Percentiles rank a stretch among this genome's conserved stretches.
phyloP scores from a whole-genome alignment of 2,113 vertebrate species.

The Budorcas taxicolor region DNA sequence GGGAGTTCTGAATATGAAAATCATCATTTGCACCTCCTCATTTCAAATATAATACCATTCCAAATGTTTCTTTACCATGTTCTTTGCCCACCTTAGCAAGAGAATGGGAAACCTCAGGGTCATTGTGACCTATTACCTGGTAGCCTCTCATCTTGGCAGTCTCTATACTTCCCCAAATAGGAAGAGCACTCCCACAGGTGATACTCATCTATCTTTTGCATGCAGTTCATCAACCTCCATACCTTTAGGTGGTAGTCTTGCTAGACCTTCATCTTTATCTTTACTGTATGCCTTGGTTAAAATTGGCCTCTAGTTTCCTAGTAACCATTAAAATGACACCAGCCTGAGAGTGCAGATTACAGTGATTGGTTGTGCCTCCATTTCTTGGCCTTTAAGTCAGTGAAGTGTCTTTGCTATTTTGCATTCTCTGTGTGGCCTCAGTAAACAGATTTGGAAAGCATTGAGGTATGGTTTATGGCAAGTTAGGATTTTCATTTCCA shows the following conservation, averaged over 20 bases:
- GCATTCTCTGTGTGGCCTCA: slow-evolving; percentile 12
- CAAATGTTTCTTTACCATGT: background rate
- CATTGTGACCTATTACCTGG: slow-evolving; percentile 39
- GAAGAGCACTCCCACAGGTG: background rate
- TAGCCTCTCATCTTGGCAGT: slow-evolving; percentile 54
- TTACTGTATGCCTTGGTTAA: background rate
- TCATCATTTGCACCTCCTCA: slow-evolving; percentile 26
- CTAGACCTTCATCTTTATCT: slow-evolving; percentile 20
- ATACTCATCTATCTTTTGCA: slow-evolving; percentile 28
- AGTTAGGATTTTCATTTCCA: background rate
- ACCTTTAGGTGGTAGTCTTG: slow-evolving; percentile 19
- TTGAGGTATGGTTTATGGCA: background rate
- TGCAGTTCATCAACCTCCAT: background rate
- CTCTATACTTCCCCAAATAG: background rate
- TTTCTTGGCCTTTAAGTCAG: background rate
- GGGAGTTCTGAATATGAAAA: slow-evolving; percentile 21
- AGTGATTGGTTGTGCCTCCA: background rate
- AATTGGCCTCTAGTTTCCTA: background rate
- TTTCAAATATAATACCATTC: slow-evolving; percentile 35
- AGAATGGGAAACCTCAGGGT: slow-evolving; percentile 30
- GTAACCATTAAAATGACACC: background rate
- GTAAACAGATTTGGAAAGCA: background rate
- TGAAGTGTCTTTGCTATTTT: background rate
- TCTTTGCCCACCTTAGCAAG: slow-evolving; percentile 26
- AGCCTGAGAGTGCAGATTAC: background rate